phyloP scores from a whole-genome alignment of 2,113 vertebrate genomes.

The Thalassoma bifasciatum region DNA sequence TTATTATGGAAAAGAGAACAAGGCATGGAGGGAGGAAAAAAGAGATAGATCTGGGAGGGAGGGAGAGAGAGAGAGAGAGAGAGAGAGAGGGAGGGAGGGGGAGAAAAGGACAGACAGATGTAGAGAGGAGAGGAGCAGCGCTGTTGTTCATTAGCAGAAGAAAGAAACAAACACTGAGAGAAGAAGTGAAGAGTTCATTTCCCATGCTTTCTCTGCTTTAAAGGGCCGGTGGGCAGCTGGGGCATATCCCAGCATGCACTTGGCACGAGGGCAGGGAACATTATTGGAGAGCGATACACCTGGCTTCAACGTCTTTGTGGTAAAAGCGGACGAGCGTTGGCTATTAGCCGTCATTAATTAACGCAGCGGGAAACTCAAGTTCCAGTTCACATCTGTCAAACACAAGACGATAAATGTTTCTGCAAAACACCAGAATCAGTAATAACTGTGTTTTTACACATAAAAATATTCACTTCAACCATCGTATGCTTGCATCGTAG shows the following conservation, averaged over 20 bases:
- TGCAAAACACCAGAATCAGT: too few species aligned
- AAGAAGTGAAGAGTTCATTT: constrained; percentile 39
- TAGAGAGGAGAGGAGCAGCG: constrained; percentile 28
- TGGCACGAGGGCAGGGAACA: not conserved
- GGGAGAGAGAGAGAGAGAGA: too few species aligned
- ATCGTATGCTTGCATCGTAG: too few species aligned
- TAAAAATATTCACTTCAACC: too few species aligned
- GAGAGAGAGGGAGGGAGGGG: not conserved
- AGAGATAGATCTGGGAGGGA: constrained; percentile 36
- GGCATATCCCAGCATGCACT: constrained; percentile 34
- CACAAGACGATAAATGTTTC: too few species aligned
- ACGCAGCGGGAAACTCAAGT: not conserved
- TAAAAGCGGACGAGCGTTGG: not conserved
- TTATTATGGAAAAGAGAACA: constrained; percentile 79
- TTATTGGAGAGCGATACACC: constrained; percentile 12
- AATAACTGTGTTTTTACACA: too few species aligned
- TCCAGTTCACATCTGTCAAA: too few species aligned
- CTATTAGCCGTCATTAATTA: not conserved
- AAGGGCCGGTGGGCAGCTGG: constrained; percentile 15
- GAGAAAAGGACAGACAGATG: constrained; percentile 30
- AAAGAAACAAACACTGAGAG: constrained; percentile 34
- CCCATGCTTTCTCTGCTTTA: constrained; percentile 1
- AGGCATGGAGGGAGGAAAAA: constrained; percentile 52
- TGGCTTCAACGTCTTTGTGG: constrained; percentile 3
- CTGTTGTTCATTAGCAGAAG: constrained; percentile 67